Conservation (phyloP, 2,113 vertebrate species). For the Mesoclemmys tuberculata region DNA sequence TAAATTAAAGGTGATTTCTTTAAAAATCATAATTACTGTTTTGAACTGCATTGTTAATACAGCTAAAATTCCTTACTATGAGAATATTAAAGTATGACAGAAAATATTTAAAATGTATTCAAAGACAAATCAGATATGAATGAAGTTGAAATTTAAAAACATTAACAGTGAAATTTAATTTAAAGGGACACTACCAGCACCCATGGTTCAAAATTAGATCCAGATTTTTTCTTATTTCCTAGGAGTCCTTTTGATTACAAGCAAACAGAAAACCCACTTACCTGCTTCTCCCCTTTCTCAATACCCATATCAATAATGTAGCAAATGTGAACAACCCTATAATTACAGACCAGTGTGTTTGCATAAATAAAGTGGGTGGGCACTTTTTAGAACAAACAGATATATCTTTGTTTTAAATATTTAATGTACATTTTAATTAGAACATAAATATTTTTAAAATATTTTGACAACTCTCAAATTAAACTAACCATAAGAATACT, state of each 20-base stretch:
- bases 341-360: neutral
- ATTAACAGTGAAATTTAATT: neutral
- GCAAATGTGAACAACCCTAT: neutral
- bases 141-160: neutral
- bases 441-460: neutral
- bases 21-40: neutral
- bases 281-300: neutral
- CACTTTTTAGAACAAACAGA: fast-evolving
- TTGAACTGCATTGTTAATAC: neutral
- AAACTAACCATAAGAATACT: neutral
- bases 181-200: neutral
- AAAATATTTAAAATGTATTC: neutral
- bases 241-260: neutral
- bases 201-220: fast-evolving
- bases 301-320: neutral
- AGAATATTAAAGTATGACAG: fast-evolving
- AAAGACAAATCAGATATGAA: neutral
- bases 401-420: neutral
- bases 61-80: neutral
- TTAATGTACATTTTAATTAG: neutral
- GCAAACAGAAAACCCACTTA: neutral
- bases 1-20: neutral
- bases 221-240: neutral
- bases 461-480: neutral
- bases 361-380: neutral